Base-by-base conservation (phyloP, 1,140 invertebrate genomes). In the Zaprionus gabonicus region DNA sequence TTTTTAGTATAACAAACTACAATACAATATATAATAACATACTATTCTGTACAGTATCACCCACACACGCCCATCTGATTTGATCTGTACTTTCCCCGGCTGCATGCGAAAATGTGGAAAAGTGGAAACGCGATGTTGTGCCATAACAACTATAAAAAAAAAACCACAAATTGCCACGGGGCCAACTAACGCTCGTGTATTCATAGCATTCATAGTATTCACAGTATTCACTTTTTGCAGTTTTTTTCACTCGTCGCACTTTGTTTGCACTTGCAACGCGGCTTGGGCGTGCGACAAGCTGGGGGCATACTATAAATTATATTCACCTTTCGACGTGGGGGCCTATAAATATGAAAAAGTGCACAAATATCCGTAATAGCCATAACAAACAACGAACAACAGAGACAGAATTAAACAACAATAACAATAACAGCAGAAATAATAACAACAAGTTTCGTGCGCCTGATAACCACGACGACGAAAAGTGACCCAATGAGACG, bases 401-500 rank as follows among this genome's bases (percentile, higher is more conserved):
- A 62, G 38, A 60, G 13, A 51, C 56, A 12, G 55, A 68, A 34
- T 31, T 44, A 15, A 27, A 71, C 23, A 58, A 23, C 15, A 27
- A 51, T 17, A 46, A 63, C 36, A 69, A 69, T 46, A 55, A 62
- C 57, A 59, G 70, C 62, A 62, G 63, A 57, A 78, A 70, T 15
- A 69, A 51, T n/a, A 64, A 36, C 38, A 25, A 62, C 15, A 49
- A 46, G 20, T 36, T 74, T 82, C 71, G 64, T 57, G 23, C 27
- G 28, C 44, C 84, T 74, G 83, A 87, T 88, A 87, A 66, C 71
- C 85, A 72, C 81, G 82, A 83, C 74, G 78, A 72, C 81, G 79
- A 83, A 88, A 80, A 81, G 67, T 75, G 77, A 27, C 64, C 63
- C 46, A 44, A n/a, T 70, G 65, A 68, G 66, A 68, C 31, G 63